Evolutionary conservation across 2,113 vertebrate species (phyloP).

Genomic region (Typhlomys cinereus): DNA sequence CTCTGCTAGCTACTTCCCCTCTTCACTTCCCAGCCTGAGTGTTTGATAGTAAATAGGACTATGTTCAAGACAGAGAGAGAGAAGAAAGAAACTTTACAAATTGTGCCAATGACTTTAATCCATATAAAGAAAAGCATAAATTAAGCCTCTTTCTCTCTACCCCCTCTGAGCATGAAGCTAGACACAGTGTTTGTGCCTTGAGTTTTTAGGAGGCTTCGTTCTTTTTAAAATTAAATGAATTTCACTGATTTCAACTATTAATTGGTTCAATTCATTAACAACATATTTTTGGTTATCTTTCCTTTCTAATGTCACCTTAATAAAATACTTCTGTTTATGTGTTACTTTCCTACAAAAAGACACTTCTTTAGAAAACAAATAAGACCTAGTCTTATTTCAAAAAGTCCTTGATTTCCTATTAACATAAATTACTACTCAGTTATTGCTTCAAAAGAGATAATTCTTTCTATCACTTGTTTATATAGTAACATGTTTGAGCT

Average conservation of each 20-base stretch:
- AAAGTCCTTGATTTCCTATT: conserved; percentile 74
- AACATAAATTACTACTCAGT: conserved; percentile 44
- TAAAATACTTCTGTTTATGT: conserved; percentile 78
- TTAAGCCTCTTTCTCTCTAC: conserved; percentile 59
- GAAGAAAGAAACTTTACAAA: conserved; percentile 79
- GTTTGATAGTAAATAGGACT: conserved; percentile 66
- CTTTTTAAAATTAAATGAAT: conserved; percentile 67
- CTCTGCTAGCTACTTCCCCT: conserved; percentile 72
- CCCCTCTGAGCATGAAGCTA: conserved; percentile 56
- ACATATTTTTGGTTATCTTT: conserved; percentile 75
- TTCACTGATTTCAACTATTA: conserved; percentile 78
- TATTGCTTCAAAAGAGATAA: conserved; percentile 37
- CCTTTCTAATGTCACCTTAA: conserved; percentile 76
- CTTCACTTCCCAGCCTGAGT: conserved; percentile 64
- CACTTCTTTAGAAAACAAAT: conserved; percentile 68
- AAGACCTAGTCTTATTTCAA: conserved; percentile 59
- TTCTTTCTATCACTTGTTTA: conserved; percentile 55
- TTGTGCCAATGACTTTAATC: conserved; percentile 79
- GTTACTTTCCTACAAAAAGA: conserved; percentile 54
- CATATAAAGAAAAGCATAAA: conserved; percentile 68
- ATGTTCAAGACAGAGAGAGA: conserved; percentile 55
- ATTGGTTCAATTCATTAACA: conserved; percentile 79
- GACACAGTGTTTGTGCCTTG: conserved; percentile 50
- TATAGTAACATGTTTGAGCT: not conserved
- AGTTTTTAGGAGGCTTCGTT: conserved; percentile 65